A percentile compares a stretch with the other conserved stretches of the same genome.
phyloP scores from a whole-genome alignment of 2,797 vertebrate species.

The Geotrypetes seraphini region DNA sequence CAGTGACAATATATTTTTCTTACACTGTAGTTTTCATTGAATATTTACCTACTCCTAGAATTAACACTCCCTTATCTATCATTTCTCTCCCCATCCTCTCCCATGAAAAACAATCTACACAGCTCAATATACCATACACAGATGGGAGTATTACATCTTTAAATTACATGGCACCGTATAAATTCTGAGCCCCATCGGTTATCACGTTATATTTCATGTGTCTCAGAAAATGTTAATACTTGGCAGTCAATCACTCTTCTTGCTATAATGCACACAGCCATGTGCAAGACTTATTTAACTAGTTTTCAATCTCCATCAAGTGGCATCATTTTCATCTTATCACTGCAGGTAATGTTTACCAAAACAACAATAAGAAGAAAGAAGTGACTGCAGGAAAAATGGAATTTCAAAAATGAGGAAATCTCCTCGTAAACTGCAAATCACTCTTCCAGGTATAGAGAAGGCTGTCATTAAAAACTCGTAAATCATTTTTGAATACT shows the following conservation, averaged over 20 bases:
- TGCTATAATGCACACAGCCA: no score
- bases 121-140: neutral
- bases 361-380: conserved; percentile 4
- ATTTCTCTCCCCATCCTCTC: no score
- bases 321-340: conserved; percentile 8
- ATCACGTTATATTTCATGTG: neutral
- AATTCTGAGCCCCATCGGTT: neutral
- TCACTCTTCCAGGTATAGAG: neutral
- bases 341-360: conserved; percentile 7
- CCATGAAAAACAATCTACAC: no score
- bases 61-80: no score
- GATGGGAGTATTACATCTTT: neutral
- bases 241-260: no score
- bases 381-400: conserved; percentile 28
- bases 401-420: conserved; percentile 6
- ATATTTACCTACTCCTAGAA: no score
- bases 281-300: conserved; percentile 12
- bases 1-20: no score
- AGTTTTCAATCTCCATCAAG: conserved; percentile 13
- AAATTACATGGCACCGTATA: neutral
- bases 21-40: no score
- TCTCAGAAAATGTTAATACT: neutral
- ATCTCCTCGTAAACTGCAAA: conserved; percentile 1
- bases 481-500: conserved; percentile 11
- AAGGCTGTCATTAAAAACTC: conserved; percentile 24